These are phyloP conservation scores for Pristionchus fissidentatus DNA, from an alignment of 2,888 invertebrate genomes.

Conservation along the genomic window DNA sequence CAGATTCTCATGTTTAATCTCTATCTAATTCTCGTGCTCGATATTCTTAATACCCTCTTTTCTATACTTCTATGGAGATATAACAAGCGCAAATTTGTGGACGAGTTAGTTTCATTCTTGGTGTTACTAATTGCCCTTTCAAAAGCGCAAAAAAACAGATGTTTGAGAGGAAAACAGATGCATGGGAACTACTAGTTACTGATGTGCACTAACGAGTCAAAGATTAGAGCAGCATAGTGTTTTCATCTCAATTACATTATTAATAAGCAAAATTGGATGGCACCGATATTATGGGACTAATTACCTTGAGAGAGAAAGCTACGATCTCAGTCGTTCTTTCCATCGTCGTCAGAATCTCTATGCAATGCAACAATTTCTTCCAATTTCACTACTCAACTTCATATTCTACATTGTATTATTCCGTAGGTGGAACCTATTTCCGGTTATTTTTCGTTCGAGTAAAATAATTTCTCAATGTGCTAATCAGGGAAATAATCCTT, in stretches of 20 bases:
- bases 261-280: neutral
- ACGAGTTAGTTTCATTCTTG: neutral
- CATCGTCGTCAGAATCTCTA: constrained; percentile 40
- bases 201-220: too few relatives aligned
- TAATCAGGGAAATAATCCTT: too few relatives aligned
- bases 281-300: neutral
- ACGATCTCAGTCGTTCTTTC: neutral
- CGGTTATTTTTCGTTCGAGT: neutral
- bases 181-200: neutral
- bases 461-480: neutral
- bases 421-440: neutral
- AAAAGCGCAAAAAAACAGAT: too few relatives aligned
- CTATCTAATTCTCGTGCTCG: neutral
- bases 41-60: neutral
- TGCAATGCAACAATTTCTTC: constrained; percentile 36
- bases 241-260: neutral
- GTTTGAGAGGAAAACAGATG: too few relatives aligned
- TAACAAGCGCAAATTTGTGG: neutral
- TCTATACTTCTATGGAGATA: neutral
- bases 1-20: neutral
- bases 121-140: too few relatives aligned
- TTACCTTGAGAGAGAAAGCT: neutral
- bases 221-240: too few relatives aligned
- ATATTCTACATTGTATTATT: neutral
- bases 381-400: neutral